Conservation (phyloP, 1,140 invertebrate species). For the Macrotrachela quadricornifera region DNA sequence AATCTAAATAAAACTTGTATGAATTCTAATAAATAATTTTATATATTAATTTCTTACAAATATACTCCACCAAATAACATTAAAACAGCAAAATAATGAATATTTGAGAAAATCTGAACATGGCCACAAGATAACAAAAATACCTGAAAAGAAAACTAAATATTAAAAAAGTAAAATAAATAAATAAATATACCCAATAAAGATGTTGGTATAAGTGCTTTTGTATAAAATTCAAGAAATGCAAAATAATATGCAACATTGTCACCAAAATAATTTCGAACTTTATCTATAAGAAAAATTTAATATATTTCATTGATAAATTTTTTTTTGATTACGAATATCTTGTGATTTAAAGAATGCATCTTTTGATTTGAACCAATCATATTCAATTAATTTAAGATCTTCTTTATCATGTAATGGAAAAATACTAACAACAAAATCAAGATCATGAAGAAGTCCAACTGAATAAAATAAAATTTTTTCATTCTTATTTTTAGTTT, state of each 20-base stretch:
- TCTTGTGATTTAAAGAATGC: no score
- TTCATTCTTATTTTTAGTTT: neutral
- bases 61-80: neutral
- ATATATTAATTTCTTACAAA: neutral
- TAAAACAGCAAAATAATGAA: constrained; percentile 17
- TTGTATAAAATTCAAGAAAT: constrained; percentile 26
- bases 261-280: constrained; percentile 28
- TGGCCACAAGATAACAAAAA: constrained; percentile 2
- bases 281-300: constrained; percentile 14
- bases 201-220: constrained; percentile 23
- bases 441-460: neutral
- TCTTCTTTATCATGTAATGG: neutral
- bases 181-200: constrained; percentile 14
- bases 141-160: neutral
- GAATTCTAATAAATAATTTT: no score
- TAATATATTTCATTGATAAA: no score
- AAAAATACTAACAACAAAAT: neutral
- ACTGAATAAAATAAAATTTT: neutral
- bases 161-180: neutral
- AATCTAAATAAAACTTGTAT: neutral
- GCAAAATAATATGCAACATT: constrained; percentile 29
- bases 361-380: neutral
- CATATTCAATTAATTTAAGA: neutral
- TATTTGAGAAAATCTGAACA: constrained; percentile 11
- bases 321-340: no score